Percentiles rank a stretch among this genome's conserved stretches.
These are phyloP conservation scores for Ceratotherium simum DNA, from an alignment of 2,113 vertebrate genomes.

Conservation along the genomic window DNA sequence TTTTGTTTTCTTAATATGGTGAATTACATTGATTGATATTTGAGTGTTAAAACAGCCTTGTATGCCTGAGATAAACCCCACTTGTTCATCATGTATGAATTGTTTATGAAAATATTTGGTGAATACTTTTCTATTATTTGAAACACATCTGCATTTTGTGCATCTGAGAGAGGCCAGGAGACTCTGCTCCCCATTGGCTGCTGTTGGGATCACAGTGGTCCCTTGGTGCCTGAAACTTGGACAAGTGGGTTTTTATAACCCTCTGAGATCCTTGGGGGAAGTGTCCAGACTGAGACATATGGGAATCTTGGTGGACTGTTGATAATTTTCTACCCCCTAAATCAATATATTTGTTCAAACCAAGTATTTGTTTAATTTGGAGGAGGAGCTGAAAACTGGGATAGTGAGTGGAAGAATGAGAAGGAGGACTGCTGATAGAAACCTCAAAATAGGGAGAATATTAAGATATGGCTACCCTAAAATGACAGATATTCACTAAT, in stretches of 20 bases:
- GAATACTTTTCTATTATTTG: constrained; percentile 12
- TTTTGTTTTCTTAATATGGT: neutral
- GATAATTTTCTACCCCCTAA: neutral
- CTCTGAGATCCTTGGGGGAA: neutral
- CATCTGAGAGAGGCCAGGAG: neutral
- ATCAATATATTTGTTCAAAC: neutral
- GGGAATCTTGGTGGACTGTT: neutral
- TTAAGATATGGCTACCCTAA: neutral
- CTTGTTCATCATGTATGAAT: neutral
- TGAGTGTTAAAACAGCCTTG: constrained; percentile 27
- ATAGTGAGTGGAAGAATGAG: neutral
- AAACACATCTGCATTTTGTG: neutral
- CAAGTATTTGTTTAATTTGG: constrained; percentile 48
- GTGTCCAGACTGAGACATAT: neutral
- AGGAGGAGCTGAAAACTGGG: neutral
- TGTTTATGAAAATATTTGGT: constrained; percentile 10
- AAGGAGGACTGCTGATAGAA: neutral
- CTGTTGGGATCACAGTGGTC: neutral
- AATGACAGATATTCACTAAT: neutral
- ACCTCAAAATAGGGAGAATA: neutral
- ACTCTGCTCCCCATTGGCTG: neutral
- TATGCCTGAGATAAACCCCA: neutral
- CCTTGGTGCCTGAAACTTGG: neutral
- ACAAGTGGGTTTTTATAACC: neutral
- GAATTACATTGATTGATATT: neutral